Evolutionary conservation across 2,888 invertebrate species (phyloP).

Genomic region (Buathra laborator): DNA sequence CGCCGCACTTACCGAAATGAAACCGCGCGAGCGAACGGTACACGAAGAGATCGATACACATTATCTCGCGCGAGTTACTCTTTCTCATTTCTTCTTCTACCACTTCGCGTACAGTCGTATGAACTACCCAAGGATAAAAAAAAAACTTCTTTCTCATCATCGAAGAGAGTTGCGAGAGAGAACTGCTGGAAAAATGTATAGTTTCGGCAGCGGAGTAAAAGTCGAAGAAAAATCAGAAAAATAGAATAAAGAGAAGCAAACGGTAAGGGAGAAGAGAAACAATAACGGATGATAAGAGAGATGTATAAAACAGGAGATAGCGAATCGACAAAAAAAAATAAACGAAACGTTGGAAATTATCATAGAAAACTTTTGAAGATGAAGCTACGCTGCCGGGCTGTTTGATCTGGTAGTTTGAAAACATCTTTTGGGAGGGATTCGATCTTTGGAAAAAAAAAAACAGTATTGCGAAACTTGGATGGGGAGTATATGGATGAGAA

Average conservation of each 20-base stretch:
- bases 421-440: neutral
- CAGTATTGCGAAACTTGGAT: neutral
- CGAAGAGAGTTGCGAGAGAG: neutral
- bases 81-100: constrained; percentile 34
- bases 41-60: constrained; percentile 63
- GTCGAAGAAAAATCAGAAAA: constrained; percentile 32
- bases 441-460: neutral
- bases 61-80: constrained; percentile 58
- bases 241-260: constrained; percentile 31
- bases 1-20: constrained; percentile 66
- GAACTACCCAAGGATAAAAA: constrained; percentile 35
- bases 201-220: constrained; percentile 6
- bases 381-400: neutral
- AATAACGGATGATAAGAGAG: constrained; percentile 45
- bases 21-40: constrained; percentile 42
- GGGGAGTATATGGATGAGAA: neutral
- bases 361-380: neutral
- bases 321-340: constrained; percentile 25
- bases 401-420: neutral
- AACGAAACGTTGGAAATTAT: neutral
- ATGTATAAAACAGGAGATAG: constrained; percentile 51
- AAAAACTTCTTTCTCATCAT: constrained; percentile 30
- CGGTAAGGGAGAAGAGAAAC: constrained; percentile 42
- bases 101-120: constrained; percentile 30
- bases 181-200: neutral